Evolutionary conservation across 2,888 invertebrate species (phyloP).

Genomic region (Hydropsyche betteni): DNA sequence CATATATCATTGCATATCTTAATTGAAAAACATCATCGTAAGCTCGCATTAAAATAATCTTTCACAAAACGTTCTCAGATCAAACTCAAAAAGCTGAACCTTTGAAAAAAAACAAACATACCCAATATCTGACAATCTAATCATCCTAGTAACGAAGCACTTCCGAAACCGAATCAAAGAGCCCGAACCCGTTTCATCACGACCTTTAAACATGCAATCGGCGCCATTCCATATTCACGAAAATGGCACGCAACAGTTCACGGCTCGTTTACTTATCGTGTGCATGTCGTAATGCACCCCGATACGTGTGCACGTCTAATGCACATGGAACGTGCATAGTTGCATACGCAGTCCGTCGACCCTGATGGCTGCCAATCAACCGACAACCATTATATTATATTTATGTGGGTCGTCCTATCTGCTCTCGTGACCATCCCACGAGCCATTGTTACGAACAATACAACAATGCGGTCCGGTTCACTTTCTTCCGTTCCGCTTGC

Average conservation of each 20-base stretch:
- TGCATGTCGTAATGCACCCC: conserved; percentile 21
- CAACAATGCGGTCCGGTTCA: conserved; percentile 15
- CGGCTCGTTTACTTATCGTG: background rate
- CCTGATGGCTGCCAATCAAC: conserved; percentile 1
- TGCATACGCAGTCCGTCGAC: conserved; percentile 19
- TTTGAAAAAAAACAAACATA: no score
- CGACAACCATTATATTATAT: background rate
- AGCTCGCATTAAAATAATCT: no score
- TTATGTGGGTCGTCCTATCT: conserved; percentile 22
- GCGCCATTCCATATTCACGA: no score
- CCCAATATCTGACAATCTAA: no score
- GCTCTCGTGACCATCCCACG: conserved; percentile 5
- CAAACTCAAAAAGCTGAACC: no score
- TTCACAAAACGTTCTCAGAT: no score
- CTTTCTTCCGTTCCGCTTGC: conserved; percentile 16
- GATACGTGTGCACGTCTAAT: conserved; percentile 7
- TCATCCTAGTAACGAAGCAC: no score
- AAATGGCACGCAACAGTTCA: background rate
- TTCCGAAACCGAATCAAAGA: no score
- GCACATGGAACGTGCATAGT: background rate
- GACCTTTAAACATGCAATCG: no score
- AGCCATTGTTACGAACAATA: background rate
- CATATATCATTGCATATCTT: no score
- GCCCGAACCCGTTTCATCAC: no score
- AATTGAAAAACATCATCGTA: no score